Base-by-base conservation (phyloP, 2,797 vertebrate species). In the Tinamus major region DNA sequence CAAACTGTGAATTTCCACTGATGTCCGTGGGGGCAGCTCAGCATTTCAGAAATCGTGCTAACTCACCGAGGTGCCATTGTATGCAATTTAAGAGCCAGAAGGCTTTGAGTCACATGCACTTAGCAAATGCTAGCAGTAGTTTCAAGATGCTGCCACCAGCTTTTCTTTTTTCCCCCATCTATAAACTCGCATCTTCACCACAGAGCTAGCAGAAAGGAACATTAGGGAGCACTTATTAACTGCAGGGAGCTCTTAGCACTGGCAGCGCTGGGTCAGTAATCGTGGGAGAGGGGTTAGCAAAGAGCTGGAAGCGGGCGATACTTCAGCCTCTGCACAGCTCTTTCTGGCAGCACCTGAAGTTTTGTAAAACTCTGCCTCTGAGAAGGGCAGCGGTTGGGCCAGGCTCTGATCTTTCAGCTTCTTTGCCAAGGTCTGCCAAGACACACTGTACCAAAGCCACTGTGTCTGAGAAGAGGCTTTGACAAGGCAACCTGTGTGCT, bases 21-120 rank as follows among this genome's bases (percentile, higher is more conserved):
- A 55, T 68, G 68, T 53, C 82, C 70, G 67, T 49, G 68, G 33
- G 2, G 68, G 74, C 70, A 61, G 77, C 64, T 95, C 82, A 86
- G 91, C 67, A 39, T 39, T 59, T 56, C 75, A 2, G 9, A 91
- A 85, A 56, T 67, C 67, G 35, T 1, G 3, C 85, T 68, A 56
- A 55, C 63, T 92, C 53, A 42, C 71, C 0, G 2, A 78, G 58
- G 31, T 51, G 63, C 78, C 33, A 39, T 9, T 56, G 13, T 51
- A 48, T 77, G 85, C 71, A 51, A 10, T 74, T 91, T 76, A 75
- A 53, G 70, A 81, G 85, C 90, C 89, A 91, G 79, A 48, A 92
- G 77, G 11, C 67, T 95, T 91, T 95, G 90, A 93, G 51, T 92
- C 94, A 92, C 74, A 44, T 88, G 24, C 31, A 9, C 70, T 58